phyloP scores from a whole-genome alignment of 2,797 vertebrate species.

The Chelonia mydas region DNA sequence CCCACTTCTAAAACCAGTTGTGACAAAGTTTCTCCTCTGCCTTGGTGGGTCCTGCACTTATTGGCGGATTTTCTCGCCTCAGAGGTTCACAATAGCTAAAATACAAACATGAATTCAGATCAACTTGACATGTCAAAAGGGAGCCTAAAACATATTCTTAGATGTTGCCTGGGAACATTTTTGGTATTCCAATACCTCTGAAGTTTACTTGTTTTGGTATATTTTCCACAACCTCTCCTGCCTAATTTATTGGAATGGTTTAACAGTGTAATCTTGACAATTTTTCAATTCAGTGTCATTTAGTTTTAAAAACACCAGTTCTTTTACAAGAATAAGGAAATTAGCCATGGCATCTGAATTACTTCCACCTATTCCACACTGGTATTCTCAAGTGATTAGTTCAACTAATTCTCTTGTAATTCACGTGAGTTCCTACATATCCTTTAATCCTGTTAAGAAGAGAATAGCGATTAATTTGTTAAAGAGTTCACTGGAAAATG shows the following conservation, averaged over 20 bases:
- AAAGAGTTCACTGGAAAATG: slow-evolving; percentile 56
- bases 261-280: neutral
- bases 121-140: neutral
- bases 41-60: no score
- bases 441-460: slow-evolving; percentile 73
- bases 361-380: slow-evolving; percentile 38
- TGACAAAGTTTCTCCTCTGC: no score
- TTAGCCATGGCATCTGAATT: slow-evolving; percentile 47
- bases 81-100: no score
- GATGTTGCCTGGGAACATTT: neutral
- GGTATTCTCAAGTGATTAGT: slow-evolving; percentile 52
- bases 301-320: slow-evolving; percentile 36
- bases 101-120: no score
- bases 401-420: slow-evolving; percentile 54
- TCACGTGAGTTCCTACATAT: slow-evolving; percentile 39
- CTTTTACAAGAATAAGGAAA: slow-evolving; percentile 42
- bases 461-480: slow-evolving; percentile 62
- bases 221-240: neutral
- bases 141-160: neutral
- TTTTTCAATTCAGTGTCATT: neutral
- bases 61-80: no score
- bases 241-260: neutral
- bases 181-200: neutral
- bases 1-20: no score
- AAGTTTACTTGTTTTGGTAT: neutral